Percentiles rank a stretch among this genome's conserved stretches.
phyloP scores from a whole-genome alignment of 2,888 invertebrate species.

The Gnatocerus cornutus region DNA sequence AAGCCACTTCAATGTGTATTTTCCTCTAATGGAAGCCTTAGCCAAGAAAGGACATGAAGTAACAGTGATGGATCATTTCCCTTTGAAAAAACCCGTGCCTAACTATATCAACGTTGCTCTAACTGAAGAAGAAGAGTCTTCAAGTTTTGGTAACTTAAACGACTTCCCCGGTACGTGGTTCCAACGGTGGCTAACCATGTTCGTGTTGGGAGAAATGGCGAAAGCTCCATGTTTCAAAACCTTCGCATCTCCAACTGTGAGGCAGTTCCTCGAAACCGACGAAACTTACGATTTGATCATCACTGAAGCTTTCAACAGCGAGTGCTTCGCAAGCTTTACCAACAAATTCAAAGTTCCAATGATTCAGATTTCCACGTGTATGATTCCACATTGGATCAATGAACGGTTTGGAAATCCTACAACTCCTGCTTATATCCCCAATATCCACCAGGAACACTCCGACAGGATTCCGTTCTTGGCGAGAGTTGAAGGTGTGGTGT shows the following conservation, averaged over 20 bases:
- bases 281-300: conserved; percentile 80
- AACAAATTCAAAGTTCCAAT: conserved; percentile 74
- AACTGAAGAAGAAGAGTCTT: not conserved
- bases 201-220: conserved; percentile 42
- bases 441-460: conserved; percentile 66
- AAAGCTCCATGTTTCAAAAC: conserved; percentile 43
- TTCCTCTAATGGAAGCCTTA: conserved; percentile 76
- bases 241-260: conserved; percentile 46
- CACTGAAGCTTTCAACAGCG: conserved; percentile 81
- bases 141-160: not conserved
- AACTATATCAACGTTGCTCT: conserved; percentile 77
- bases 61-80: conserved; percentile 80
- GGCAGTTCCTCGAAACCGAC: conserved; percentile 68
- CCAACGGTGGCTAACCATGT: conserved; percentile 18
- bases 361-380: conserved; percentile 73
- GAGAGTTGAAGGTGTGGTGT: conserved; percentile 59
- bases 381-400: conserved; percentile 70
- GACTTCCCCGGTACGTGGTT: not conserved
- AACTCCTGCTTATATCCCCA: conserved; percentile 70
- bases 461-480: conserved; percentile 61
- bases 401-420: conserved; percentile 71
- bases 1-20: conserved; percentile 81
- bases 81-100: conserved; percentile 70
- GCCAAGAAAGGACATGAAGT: conserved; percentile 78
- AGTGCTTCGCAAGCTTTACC: conserved; percentile 80